These are phyloP conservation scores for Drepana arcuata DNA, from an alignment of 1,140 invertebrate species.

Conservation along the genomic window DNA sequence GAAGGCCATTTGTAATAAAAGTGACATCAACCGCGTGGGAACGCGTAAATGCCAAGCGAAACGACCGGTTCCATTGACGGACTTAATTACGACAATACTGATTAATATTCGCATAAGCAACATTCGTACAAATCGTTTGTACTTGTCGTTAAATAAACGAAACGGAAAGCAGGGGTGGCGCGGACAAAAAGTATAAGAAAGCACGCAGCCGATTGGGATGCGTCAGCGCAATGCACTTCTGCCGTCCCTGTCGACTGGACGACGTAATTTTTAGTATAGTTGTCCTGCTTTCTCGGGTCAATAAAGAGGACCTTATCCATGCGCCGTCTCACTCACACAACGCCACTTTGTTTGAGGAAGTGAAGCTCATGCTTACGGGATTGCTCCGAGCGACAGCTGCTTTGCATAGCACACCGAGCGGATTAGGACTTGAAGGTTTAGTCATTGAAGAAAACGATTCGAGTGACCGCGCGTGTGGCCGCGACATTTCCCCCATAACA, in stretches of 20 bases:
- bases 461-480: conserved; percentile 42
- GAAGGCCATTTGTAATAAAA: conserved; percentile 56
- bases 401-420: conserved; percentile 46
- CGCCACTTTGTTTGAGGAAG: conserved; percentile 47
- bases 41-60: conserved; percentile 49
- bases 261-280: conserved; percentile 31
- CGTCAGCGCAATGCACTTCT: conserved; percentile 60
- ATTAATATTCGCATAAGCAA: conserved; percentile 50
- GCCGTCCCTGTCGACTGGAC: conserved; percentile 32
- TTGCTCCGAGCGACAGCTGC: conserved; percentile 25
- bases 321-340: conserved; percentile 21
- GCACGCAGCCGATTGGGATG: conserved; percentile 45
- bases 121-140: conserved; percentile 25
- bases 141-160: conserved; percentile 41
- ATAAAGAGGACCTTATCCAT: conserved; percentile 6
- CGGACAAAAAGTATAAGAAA: conserved; percentile 44
- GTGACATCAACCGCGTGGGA: conserved; percentile 65
- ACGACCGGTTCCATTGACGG: conserved; percentile 41
- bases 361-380: conserved; percentile 41
- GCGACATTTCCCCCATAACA: conserved; percentile 62
- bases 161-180: conserved; percentile 51
- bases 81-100: conserved; percentile 46
- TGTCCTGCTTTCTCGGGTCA: conserved; percentile 26
- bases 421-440: conserved; percentile 45
- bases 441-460: conserved; percentile 34